These are phyloP conservation scores for Fragum whitleyi DNA, from an alignment of 2,888 invertebrate genomes.

Conservation along the genomic window DNA sequence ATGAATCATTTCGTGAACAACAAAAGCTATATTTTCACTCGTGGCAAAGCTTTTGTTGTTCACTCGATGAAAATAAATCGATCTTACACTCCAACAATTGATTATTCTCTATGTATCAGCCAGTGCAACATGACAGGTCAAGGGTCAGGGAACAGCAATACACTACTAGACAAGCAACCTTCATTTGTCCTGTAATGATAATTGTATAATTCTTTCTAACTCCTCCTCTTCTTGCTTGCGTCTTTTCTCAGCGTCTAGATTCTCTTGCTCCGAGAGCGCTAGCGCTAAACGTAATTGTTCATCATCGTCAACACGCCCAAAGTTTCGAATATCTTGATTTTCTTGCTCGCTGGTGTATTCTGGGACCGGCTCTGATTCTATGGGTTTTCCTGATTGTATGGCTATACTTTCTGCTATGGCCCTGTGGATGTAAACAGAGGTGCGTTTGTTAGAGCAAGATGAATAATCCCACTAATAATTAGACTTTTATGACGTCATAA, in stretches of 20 bases:
- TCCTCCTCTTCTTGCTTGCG: constrained; percentile 84
- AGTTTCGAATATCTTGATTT: constrained; percentile 36
- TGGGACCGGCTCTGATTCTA: constrained; percentile 83
- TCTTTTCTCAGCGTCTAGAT: constrained; percentile 72
- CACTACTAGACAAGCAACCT: background rate
- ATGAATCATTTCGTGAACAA: too few relatives aligned
- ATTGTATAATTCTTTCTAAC: constrained; percentile 81
- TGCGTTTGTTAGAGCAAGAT: too few relatives aligned
- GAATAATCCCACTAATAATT: too few relatives aligned
- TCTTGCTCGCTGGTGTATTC: constrained; percentile 63
- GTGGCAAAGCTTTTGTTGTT: too few relatives aligned
- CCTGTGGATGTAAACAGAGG: too few relatives aligned
- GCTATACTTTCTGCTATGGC: constrained; percentile 85
- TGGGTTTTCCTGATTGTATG: constrained; percentile 57
- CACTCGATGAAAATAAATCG: too few relatives aligned
- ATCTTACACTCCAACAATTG: too few relatives aligned
- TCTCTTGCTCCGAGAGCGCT: constrained; percentile 82
- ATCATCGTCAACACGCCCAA: constrained; percentile 67
- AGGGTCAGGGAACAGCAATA: too few relatives aligned
- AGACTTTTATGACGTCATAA: too few relatives aligned
- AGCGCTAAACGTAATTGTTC: constrained; percentile 82
- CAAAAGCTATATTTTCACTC: too few relatives aligned
- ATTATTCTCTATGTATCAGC: too few relatives aligned
- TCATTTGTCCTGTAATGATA: constrained; percentile 84
- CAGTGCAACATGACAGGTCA: too few relatives aligned